Evolutionary conservation across 1,140 invertebrate genomes (phyloP), one percentile per base, ranked within the genome.

Genomic region (Akabosia matsudoensis): DNA sequence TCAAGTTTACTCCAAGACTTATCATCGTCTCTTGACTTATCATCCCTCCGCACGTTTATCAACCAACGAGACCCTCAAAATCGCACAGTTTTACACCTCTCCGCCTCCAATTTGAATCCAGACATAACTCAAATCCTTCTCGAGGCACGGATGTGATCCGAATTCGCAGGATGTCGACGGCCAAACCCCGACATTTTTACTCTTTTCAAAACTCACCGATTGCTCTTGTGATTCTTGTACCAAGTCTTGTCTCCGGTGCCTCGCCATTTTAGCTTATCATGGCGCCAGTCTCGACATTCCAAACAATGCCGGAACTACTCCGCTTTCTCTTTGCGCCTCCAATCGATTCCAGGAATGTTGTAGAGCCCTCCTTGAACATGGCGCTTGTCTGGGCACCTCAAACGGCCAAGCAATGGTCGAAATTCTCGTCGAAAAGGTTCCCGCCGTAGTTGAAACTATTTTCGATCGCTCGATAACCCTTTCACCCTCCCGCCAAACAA

Each of bases 181-280:
- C 51, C 31, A 45, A 13, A 77, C 78, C 24, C 73, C 78, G 61
- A 28, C 73, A 31, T 61, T 76, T 22, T 7, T 33, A 22, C n/a
- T 77, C 14, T 14, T 79, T 10, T 1, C 7, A 22, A 74, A 54
- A 13, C 31, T 79, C 14, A 26, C 34, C 52, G 78, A 77, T 24
- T 79, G 78, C 51, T 0, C 22, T n/a, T 79, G 78, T 34, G 76
- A 76, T 33, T n/a, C 22, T 18, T 79, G 78, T 30, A 72, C 30
- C 7, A 64, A 74, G 52, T 52, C 70, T 52, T 70, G 73, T 2
- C 33, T 61, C 0, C 37, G 70, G 14, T 79, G 78, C 37, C 56
- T 79, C 10, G 45, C 70, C n/a, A n/a, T 79, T 0, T 54, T 79
- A 4, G 73, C 73, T n/a, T 45, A 74, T 24, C 73, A 51, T 54